Evolutionary conservation across 2,888 invertebrate species (phyloP), one percentile per base, ranked within the genome.

Genomic region (Eurytoma adleriae): DNA sequence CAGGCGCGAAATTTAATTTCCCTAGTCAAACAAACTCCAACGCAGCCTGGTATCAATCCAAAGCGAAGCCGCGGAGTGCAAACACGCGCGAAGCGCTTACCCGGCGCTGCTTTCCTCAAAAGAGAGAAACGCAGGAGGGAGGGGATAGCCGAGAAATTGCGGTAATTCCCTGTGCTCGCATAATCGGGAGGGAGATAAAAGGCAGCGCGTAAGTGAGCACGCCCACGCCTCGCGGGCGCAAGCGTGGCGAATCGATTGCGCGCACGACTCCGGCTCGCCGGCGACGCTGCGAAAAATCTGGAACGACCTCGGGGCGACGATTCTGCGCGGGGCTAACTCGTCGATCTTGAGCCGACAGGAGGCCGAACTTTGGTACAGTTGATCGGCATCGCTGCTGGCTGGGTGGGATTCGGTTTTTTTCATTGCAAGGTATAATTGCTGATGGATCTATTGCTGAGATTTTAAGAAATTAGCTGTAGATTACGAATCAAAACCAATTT

Each of bases 131-230:
- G n/a, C n/a, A n/a, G 40, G 40, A 7, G 4, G 7, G 40, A 40
- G 40, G 4, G 40, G 40, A 40, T 40, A 40, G 7, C 40, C 40
- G 40, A 57, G 56, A 76, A 78, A 74, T 78, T 68, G 62, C 20
- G 48, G 72, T 68, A 66, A 71, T 81, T 64, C 52, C 67, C 73
- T 73, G 69, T 73, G 68, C 52, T n/a, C 24, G 61, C 56, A 67
- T 40, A 68, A 75, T 75, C 71, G 67, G 78, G 81, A 40, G 66
- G 66, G 73, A 68, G 70, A 78, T 77, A 80, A 78, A 73, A 73
- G 72, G 20, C 61, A n/a, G 18, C 71, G n/a, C 50, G 30, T 64
- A 30, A 56, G 69, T 54, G 68, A 68, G 68, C 78, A 79, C 79
- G 74, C 79, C 79, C 64, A 69, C 79, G 69, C 69, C 79, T 74